Evolutionary conservation across 1,140 invertebrate genomes (phyloP), one percentile per base, ranked within the genome.

Genomic region (Lineus longissimus): DNA sequence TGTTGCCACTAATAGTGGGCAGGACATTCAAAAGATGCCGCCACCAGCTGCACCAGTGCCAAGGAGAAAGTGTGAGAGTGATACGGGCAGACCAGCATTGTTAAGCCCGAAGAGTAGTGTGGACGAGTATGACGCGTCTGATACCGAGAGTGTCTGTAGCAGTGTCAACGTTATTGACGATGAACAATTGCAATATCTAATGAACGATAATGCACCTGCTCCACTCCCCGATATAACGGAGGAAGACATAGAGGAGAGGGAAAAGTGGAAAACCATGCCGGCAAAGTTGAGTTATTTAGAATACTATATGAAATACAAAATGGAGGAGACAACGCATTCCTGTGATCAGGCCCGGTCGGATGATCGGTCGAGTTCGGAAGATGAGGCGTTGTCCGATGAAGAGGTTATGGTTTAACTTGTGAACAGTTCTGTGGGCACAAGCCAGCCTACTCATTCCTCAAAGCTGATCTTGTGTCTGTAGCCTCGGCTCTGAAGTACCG

Each of bases 271-370:
- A 27, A 51, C 47, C 6, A 19, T 51, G n/a, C 47, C 47, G 47
- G 47, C 47, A 23, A 51, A 51, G 25, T 51, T 51, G 25, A 19
- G 47, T n/a, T 27, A 51, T 51, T 51, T 51, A n/a, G 47, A 51
- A 27, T 51, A 19, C 9, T 51, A 51, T 51, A 23, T 51, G 47
- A 51, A 51, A n/a, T 51, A 51, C n/a, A 19, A 51, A n/a, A 51
- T 27, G n/a, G 47, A 51, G n/a, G n/a, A 27, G 47, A n/a, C n/a
- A 36, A 4, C 33, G 15, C 33, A 36, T 4, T 36, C n/a, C 33
- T 36, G 33, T 7, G 33, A 36, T 7, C 33, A 15, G 33, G 33
- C 4, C 4, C 6, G 33, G 15, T 36, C 33, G 4, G 33, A 36
- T 36, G 33, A 36, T 15, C 6, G 15, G 33, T 7, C 15, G 33